Conservation (phyloP, 2,797 vertebrate species). For the Thalassophryne amazonica region DNA sequence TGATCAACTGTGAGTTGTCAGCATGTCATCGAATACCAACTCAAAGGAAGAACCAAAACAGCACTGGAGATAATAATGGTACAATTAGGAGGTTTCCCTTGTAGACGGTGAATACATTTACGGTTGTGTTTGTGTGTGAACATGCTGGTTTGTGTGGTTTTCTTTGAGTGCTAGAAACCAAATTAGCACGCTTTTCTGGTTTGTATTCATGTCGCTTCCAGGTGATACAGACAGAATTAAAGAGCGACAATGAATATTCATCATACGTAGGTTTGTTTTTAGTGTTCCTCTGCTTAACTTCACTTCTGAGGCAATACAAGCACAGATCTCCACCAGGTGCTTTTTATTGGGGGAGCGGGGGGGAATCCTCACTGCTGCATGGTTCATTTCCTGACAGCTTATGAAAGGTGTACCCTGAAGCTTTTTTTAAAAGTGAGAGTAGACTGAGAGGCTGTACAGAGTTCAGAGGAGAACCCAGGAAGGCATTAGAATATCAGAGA, state of each 20-base stretch:
- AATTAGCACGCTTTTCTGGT: not conserved
- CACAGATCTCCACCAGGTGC: not conserved
- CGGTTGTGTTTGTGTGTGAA: not conserved
- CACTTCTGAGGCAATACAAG: constrained; percentile 1
- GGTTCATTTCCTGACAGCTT: constrained; percentile 28
- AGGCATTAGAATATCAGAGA: constrained; percentile 68
- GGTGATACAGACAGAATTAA: not conserved
- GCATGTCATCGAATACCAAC: not conserved
- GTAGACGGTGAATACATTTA: not conserved
- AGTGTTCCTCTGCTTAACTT: not conserved
- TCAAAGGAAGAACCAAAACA: not conserved
- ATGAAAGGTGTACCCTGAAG: constrained; percentile 16
- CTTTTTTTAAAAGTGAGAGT: constrained; percentile 5
- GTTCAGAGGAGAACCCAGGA: constrained; percentile 46
- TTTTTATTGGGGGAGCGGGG: not conserved
- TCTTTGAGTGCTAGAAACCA: not conserved
- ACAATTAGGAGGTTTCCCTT: not conserved
- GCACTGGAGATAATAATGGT: not conserved
- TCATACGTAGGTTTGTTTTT: constrained; percentile 1
- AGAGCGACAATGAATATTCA: constrained; percentile 28
- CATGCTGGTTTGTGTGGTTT: not conserved
- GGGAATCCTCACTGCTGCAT: not conserved
- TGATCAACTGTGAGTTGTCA: no score
- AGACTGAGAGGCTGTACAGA: constrained; percentile 1
- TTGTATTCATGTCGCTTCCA: constrained; percentile 4